Conservation (phyloP, 2,113 vertebrate genomes). For the Callipepla californica region DNA sequence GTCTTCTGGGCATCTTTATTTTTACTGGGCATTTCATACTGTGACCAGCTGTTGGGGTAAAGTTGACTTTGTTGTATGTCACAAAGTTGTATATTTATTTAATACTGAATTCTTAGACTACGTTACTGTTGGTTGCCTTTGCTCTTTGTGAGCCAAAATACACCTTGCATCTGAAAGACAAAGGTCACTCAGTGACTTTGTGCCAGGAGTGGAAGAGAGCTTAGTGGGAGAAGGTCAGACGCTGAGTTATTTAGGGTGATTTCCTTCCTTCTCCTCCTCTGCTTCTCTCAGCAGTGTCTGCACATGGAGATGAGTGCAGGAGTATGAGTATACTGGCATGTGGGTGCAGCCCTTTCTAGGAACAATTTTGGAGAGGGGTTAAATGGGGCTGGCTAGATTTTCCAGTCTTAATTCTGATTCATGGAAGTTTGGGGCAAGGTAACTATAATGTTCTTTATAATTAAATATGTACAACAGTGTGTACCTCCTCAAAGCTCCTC, state of each 20-base stretch:
- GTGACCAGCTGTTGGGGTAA: background rate
- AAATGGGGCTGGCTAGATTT: background rate
- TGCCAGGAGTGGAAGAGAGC: background rate
- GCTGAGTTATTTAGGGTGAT: background rate
- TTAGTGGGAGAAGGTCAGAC: background rate
- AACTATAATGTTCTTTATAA: constrained; percentile 36
- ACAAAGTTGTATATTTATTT: constrained; percentile 50
- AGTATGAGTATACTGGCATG: fast-evolving
- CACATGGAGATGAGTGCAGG: background rate
- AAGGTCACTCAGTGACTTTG: background rate
- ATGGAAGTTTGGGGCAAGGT: background rate
- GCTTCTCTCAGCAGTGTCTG: background rate
- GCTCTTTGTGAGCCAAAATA: constrained; percentile 33
- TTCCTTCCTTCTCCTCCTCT: background rate
- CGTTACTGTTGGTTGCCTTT: background rate
- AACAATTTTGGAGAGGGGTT: background rate
- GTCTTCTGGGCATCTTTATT: background rate
- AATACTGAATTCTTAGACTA: background rate
- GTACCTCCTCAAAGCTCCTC: constrained; percentile 27
- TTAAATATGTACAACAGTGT: constrained; percentile 1
- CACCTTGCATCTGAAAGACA: background rate
- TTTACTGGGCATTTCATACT: background rate
- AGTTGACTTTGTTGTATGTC: background rate
- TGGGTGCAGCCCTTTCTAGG: background rate
- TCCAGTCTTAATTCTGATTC: constrained; percentile 26